These are phyloP conservation scores for Drosophila greeni DNA, from an alignment of 2,888 invertebrate species.

Conservation along the genomic window DNA sequence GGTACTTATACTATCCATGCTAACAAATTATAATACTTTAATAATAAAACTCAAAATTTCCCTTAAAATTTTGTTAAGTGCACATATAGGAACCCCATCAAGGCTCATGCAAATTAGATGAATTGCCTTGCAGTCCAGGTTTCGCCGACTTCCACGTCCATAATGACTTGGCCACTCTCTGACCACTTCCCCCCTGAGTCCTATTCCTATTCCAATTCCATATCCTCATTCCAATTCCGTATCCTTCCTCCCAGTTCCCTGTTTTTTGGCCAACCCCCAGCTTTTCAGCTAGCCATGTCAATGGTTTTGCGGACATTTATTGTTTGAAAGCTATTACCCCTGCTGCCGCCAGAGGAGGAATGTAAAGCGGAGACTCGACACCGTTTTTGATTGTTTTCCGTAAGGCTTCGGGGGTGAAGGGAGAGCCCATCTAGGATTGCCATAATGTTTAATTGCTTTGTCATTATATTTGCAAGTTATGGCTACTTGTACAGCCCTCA, in stretches of 20 bases:
- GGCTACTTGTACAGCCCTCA: slow-evolving; percentile 53
- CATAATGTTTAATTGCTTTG: slow-evolving; percentile 73
- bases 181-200: slow-evolving; percentile 32
- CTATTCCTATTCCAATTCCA: not conserved
- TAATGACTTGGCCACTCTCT: slow-evolving; percentile 75
- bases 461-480: slow-evolving; percentile 73
- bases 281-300: slow-evolving; percentile 75
- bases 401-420: slow-evolving; percentile 14
- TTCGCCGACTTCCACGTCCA: slow-evolving; percentile 51
- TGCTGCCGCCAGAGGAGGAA: slow-evolving; percentile 44
- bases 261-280: slow-evolving; percentile 48
- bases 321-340: slow-evolving; percentile 79
- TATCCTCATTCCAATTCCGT: not conserved
- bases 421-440: slow-evolving; percentile 67
- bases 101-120: slow-evolving; percentile 78
- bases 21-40: no score
- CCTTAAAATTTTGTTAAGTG: slow-evolving; percentile 4
- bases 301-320: slow-evolving; percentile 79
- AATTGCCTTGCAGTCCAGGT: slow-evolving; percentile 71
- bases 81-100: slow-evolving; percentile 44
- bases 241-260: not conserved
- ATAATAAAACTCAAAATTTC: no score
- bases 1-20: no score
- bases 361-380: slow-evolving; percentile 63
- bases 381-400: slow-evolving; percentile 75